These are phyloP conservation scores for Ischnus inquisitorius DNA, from an alignment of 2,888 invertebrate genomes.

Conservation along the genomic window DNA sequence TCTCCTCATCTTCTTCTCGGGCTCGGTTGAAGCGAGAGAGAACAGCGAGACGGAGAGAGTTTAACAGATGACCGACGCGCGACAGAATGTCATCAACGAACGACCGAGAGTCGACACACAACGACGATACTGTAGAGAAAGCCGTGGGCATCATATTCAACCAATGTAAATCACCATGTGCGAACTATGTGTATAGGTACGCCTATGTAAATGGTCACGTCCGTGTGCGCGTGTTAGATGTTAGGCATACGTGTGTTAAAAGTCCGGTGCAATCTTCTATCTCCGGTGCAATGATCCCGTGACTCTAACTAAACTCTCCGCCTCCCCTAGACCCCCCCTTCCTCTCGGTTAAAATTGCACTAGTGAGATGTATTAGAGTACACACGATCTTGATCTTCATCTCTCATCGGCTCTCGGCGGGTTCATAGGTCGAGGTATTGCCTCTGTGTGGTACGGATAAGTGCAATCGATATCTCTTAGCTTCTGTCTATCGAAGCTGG, in stretches of 20 bases:
- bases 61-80: slow-evolving; percentile 63
- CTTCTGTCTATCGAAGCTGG: slow-evolving; percentile 6
- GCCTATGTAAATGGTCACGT: not conserved
- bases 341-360: slow-evolving; percentile 59
- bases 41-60: slow-evolving; percentile 9
- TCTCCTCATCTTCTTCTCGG: slow-evolving; percentile 44
- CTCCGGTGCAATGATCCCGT: slow-evolving; percentile 67
- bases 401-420: slow-evolving; percentile 52
- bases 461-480: slow-evolving; percentile 24
- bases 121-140: slow-evolving; percentile 58
- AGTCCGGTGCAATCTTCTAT: slow-evolving; percentile 64
- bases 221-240: slow-evolving; percentile 4
- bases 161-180: slow-evolving; percentile 23
- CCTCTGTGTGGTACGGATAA: not conserved
- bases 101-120: slow-evolving; percentile 36
- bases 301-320: slow-evolving; percentile 40
- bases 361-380: slow-evolving; percentile 49
- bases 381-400: slow-evolving; percentile 69
- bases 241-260: slow-evolving; percentile 18
- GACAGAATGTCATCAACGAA: slow-evolving; percentile 62
- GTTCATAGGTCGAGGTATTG: slow-evolving; percentile 59
- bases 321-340: not conserved
- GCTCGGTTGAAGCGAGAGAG: slow-evolving; percentile 4
- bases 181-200: not conserved
- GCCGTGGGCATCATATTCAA: slow-evolving; percentile 49